Evolutionary conservation across 2,113 vertebrate genomes (phyloP), one percentile per base, ranked within the genome.

Genomic region (Sceloporus tristichus): DNA sequence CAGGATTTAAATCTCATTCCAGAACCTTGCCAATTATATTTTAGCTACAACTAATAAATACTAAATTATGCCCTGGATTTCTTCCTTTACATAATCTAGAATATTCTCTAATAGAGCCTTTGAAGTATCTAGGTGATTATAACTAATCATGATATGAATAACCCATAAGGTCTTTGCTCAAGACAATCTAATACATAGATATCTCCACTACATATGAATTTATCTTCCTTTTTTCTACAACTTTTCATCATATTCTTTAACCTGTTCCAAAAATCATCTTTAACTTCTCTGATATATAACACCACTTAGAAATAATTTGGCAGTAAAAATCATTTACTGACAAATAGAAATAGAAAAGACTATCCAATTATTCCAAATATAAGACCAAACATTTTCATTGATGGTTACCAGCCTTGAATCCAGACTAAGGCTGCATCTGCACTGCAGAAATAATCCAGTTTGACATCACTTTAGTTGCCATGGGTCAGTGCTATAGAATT

Each of bases 71-170:
- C 68, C n/a, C 38, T 73, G 25, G 27, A 74, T 56, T 3, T 62
- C 38, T n/a, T 48, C 68, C 56, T 87, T 81, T 82, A 59, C 79
- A 74, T 62, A 42, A 82, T 74, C 56, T 81, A 40, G 62, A 87
- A 77, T 56, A 56, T 29, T 73, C 78, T 40, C 27, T 56, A 62
- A 59, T 66, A 83, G 70, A 38, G 29, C 59, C 59, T 70, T 4
- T 77, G 81, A 82, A 83, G 6, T 70, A 78, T 56, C 59, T 78
- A 3, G 9, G n/a, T n/a, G 16, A 76, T 48, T 62, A 74, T 53
- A 34, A 66, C 29, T 7, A 25, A 13, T 76, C 29, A 68, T 68
- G 73, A 78, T 54, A 77, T 83, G 23, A 78, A 83, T 77, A 83
- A 53, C 71, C 42, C n/a, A 40, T 71, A 56, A 40, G 9, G 4